phyloP scores from a whole-genome alignment of 2,797 vertebrate genomes.

The Apogon hyalosoma region DNA sequence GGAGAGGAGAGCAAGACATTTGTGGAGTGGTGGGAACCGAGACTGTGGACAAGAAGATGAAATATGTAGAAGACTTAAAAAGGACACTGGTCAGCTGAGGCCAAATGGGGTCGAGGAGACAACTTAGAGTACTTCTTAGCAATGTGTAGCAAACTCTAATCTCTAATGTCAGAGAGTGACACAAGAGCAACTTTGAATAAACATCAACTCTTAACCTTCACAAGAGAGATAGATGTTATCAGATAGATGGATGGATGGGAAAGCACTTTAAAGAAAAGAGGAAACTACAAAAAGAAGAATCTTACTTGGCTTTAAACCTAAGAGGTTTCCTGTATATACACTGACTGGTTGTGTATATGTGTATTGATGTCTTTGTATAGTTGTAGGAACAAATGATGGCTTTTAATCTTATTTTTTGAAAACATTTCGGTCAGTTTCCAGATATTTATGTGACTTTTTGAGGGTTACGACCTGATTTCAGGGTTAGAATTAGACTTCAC shows the following conservation, averaged over 20 bases:
- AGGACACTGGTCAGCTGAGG: conserved; percentile 26
- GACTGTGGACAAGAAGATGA: conserved; percentile 42
- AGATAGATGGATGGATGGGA: conserved; percentile 40
- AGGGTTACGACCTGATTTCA: too few relatives aligned
- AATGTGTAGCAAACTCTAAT: conserved; percentile 46
- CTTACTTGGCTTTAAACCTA: conserved; percentile 11
- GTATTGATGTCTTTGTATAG: not conserved
- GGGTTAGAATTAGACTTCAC: too few relatives aligned
- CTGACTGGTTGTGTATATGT: not conserved
- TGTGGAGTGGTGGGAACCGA: conserved; percentile 51
- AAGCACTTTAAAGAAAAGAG: conserved; percentile 38
- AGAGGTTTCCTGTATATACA: conserved; percentile 15
- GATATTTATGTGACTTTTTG: too few relatives aligned
- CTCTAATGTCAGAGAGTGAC: conserved; percentile 29
- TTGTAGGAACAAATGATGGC: too few relatives aligned
- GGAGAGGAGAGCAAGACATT: not conserved
- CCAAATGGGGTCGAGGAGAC: conserved; percentile 23
- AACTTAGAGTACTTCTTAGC: conserved; percentile 27
- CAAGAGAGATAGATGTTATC: conserved; percentile 36
- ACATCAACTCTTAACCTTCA: conserved; percentile 47
- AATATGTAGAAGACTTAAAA: conserved; percentile 58
- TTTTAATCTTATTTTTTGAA: too few relatives aligned
- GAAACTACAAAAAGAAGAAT: conserved; percentile 42
- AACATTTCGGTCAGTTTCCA: too few relatives aligned
- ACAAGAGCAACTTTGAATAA: conserved; percentile 44